Conservation (phyloP, 2,113 vertebrate species). For the Puma concolor region DNA sequence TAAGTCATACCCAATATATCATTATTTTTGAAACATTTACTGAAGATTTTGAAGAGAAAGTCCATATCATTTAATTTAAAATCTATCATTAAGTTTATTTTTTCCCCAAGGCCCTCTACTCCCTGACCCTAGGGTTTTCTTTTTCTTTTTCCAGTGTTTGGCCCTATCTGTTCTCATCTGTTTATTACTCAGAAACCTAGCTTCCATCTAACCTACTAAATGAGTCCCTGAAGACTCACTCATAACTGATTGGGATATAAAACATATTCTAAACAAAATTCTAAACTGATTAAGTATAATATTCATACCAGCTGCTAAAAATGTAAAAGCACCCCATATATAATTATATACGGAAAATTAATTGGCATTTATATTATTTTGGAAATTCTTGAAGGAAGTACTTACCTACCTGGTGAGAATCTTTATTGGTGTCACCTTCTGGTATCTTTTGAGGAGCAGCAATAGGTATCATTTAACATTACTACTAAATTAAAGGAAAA, state of each 20-base stretch:
- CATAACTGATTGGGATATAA: not conserved
- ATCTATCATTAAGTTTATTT: not conserved
- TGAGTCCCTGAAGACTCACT: not conserved
- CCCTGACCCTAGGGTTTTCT: not conserved
- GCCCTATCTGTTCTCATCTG: not conserved
- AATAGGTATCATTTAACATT: not conserved
- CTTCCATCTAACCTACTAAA: not conserved
- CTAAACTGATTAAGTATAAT: not conserved
- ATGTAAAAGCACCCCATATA: not conserved
- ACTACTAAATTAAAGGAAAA: not conserved
- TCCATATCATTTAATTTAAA: not conserved
- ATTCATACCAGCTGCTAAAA: not conserved
- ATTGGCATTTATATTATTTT: not conserved
- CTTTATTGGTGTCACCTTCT: not conserved
- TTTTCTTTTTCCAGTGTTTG: not conserved
- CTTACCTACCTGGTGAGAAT: not conserved
- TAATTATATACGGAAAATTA: not conserved
- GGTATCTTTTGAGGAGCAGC: not conserved
- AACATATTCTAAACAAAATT: not conserved
- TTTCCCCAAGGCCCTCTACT: not conserved
- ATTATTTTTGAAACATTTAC: not conserved
- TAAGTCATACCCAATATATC: not conserved
- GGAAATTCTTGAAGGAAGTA: not conserved
- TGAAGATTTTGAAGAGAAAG: not conserved
- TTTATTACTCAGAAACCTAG: not conserved